These are phyloP conservation scores for Drosophila insularis DNA, from an alignment of 1,140 invertebrate genomes.

Conservation along the genomic window DNA sequence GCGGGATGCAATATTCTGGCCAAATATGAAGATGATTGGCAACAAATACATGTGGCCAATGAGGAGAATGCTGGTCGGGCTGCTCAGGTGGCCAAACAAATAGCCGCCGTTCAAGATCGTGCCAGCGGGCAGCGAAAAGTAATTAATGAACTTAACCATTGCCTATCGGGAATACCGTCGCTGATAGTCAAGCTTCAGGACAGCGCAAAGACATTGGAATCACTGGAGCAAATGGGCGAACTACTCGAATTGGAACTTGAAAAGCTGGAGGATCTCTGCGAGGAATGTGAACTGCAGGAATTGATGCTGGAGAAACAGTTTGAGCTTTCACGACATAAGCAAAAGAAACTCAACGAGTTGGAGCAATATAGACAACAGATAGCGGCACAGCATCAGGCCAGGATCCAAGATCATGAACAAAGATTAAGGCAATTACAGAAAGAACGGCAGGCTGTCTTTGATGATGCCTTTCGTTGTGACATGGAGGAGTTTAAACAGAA, in stretches of 20 bases:
- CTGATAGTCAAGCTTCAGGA: conserved; percentile 85
- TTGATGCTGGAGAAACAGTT: conserved; percentile 86
- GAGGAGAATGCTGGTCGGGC: conserved; percentile 86
- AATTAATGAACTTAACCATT: conserved; percentile 84
- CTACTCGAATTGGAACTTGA: conserved; percentile 86
- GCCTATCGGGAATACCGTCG: conserved; percentile 85
- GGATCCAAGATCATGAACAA: conserved; percentile 85
- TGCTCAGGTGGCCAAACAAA: conserved; percentile 84
- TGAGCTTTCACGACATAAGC: conserved; percentile 86
- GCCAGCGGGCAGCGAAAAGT: conserved; percentile 84
- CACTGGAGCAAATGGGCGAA: conserved; percentile 85
- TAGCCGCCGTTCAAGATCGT: conserved; percentile 84
- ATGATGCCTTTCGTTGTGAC: conserved; percentile 87
- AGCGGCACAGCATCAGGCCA: conserved; percentile 85
- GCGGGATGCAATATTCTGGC: conserved; percentile 72
- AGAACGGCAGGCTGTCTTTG: conserved; percentile 87
- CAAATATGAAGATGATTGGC: conserved; percentile 84
- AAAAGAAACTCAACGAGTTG: conserved; percentile 84
- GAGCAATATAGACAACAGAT: conserved; percentile 84
- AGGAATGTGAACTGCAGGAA: conserved; percentile 86
- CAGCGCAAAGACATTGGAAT: conserved; percentile 83
- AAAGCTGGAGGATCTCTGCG: conserved; percentile 86
- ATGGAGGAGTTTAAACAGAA: conserved; percentile 86
- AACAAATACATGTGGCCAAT: conserved; percentile 85
- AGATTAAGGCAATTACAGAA: conserved; percentile 83